Percentiles rank a stretch among this genome's conserved stretches.
These are phyloP conservation scores for Drosophila burlai DNA, from an alignment of 1,140 invertebrate genomes.

Conservation along the genomic window DNA sequence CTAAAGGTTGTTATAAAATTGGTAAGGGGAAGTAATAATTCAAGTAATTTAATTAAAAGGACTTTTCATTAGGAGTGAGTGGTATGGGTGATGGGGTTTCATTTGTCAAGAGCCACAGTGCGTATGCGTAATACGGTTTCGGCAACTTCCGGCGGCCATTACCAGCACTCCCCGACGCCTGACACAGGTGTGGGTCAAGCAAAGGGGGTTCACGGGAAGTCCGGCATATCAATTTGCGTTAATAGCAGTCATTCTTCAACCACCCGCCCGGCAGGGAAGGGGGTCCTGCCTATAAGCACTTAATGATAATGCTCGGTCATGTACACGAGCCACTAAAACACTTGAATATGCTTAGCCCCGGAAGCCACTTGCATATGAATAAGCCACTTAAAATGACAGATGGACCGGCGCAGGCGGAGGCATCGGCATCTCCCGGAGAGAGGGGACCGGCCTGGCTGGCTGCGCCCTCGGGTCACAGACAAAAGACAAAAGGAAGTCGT, in stretches of 20 bases:
- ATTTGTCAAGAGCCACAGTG: constrained; percentile 38
- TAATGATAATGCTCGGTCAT: constrained; percentile 83
- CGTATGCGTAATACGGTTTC: constrained; percentile 59
- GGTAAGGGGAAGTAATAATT: constrained; percentile 3
- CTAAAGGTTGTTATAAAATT: background rate
- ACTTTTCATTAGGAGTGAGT: background rate
- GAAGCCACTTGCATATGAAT: constrained; percentile 84
- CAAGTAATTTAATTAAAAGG: constrained; percentile 15
- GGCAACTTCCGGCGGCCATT: constrained; percentile 56
- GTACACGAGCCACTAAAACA: constrained; percentile 82
- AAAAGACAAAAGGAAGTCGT: constrained; percentile 75
- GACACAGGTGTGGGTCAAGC: constrained; percentile 6
- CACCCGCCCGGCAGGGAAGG: constrained; percentile 5
- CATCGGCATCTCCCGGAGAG: constrained; percentile 2
- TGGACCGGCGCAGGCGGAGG: constrained; percentile 55
- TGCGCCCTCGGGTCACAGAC: constrained; percentile 55
- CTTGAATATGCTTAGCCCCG: constrained; percentile 83
- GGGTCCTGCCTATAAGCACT: constrained; percentile 77
- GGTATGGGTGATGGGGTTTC: constrained; percentile 13
- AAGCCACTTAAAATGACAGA: constrained; percentile 84
- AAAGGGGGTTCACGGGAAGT: background rate
- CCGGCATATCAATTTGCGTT: constrained; percentile 80
- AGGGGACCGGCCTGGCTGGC: constrained; percentile 3
- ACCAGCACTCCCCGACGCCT: constrained; percentile 21
- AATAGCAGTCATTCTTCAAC: constrained; percentile 80